Base-by-base conservation (phyloP, 1,140 invertebrate genomes). In the Neodiprion pinetum region DNA sequence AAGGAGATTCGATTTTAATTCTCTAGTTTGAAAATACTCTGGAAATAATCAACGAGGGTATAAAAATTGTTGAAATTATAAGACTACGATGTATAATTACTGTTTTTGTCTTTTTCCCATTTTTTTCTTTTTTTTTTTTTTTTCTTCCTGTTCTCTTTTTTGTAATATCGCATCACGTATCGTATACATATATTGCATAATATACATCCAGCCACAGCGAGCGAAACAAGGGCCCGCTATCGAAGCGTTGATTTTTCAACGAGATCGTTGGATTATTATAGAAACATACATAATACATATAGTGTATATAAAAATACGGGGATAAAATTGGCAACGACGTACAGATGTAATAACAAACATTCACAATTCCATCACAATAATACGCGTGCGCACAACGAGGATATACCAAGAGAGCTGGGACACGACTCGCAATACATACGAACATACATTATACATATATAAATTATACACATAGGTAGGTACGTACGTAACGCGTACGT, bases 361-460 rank as follows among this genome's bases (percentile, higher is more conserved):
- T 40, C 28, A 40, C 28, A 40, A 14, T 61, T 61, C 28, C 28
- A 40, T 61, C 53, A 61, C 53, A 61, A 61, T 14, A 40, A 40
- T 40, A 40, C 28, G 53, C 53, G 53, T 61, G n/a, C 11, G n/a
- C 9, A 61, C 53, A 61, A 61, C 53, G 53, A 61, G 53, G 28
- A 40, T 61, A 61, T 61, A 61, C 53, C 5, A 17, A 61, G 53
- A 61, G 53, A 61, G 53, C 53, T 61, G 80, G 83, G 83, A 84
- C 82, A 84, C 82, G 83, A 84, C 83, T 84, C 83, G 78, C 75
- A 74, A 28, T 14, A n/a, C 65, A 70, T 71, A 70, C 70, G 12
- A 40, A 61, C 77, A 74, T 74, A 67, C 72, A 70, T 23, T 10
- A 61, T 61, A 40, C 0, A 61, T 61, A 61, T 61, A 17, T 61